Evolutionary conservation across 2,113 vertebrate species (phyloP).

Genomic region (Gallinago media): DNA sequence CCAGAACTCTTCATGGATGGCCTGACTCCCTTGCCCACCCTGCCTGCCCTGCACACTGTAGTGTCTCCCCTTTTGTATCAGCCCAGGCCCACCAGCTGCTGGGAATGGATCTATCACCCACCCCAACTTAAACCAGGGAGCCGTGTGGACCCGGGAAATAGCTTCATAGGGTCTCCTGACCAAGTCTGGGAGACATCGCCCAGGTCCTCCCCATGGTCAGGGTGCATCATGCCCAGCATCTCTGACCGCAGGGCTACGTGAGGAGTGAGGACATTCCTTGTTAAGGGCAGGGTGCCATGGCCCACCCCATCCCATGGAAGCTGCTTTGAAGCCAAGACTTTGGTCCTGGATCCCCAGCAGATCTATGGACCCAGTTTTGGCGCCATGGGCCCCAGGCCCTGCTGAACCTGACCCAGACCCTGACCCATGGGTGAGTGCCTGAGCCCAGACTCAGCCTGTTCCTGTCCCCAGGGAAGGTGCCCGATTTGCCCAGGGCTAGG

Average conservation of each 20-base stretch:
- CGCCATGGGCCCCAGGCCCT: not conserved
- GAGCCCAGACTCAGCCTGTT: fast-evolving
- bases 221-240: not conserved
- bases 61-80: no score
- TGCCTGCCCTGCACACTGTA: fast-evolving
- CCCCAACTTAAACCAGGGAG: not conserved
- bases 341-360: not conserved
- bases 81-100: fast-evolving
- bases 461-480: not conserved
- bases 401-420: not conserved
- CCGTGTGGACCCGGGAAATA: not conserved
- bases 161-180: fast-evolving
- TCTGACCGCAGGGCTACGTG: not conserved
- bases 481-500: not conserved
- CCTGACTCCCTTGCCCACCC: fast-evolving
- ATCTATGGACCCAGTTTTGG: fast-evolving
- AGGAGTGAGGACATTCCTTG: not conserved
- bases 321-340: not conserved
- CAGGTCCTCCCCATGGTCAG: not conserved
- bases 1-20: not conserved
- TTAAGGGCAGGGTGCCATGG: not conserved
- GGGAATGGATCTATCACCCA: not conserved
- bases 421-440: fast-evolving
- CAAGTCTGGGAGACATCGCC: not conserved
- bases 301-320: not conserved